A percentile compares a stretch with the other conserved stretches of the same genome.
phyloP scores from a whole-genome alignment of 2,888 invertebrate genomes.

The Monochamus alternatus region DNA sequence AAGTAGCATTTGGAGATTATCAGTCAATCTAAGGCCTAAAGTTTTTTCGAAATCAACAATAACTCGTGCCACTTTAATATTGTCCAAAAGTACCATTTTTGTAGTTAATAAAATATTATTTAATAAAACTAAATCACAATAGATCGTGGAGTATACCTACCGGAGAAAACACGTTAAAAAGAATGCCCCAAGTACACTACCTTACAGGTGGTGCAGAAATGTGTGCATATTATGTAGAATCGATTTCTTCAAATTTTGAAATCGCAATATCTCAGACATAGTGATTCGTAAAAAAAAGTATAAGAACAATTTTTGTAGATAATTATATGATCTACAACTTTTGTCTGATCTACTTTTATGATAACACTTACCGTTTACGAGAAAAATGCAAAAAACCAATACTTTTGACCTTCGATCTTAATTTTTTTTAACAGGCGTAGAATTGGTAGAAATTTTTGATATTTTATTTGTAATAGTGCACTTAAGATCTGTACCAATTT shows the following conservation, averaged over 20 bases:
- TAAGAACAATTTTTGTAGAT: too few relatives aligned
- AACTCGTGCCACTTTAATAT: too few relatives aligned
- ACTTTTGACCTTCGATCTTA: slow-evolving; percentile 6
- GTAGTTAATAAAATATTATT: too few relatives aligned
- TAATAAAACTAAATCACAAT: too few relatives aligned
- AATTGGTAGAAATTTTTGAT: background rate
- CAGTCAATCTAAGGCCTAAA: too few relatives aligned
- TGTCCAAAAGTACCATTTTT: too few relatives aligned
- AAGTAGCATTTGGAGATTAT: slow-evolving; percentile 29
- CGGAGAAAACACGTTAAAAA: background rate
- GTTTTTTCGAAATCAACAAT: too few relatives aligned
- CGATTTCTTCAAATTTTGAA: slow-evolving; percentile 6
- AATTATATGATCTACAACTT: too few relatives aligned
- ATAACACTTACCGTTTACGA: background rate
- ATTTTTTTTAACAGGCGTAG: slow-evolving; percentile 1
- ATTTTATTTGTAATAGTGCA: too few relatives aligned
- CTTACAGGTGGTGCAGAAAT: slow-evolving; percentile 54
- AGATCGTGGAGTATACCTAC: too few relatives aligned
- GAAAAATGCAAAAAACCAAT: slow-evolving; percentile 12
- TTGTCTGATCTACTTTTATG: background rate
- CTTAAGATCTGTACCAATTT: too few relatives aligned
- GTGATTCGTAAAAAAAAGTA: too few relatives aligned
- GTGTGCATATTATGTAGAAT: slow-evolving; percentile 34
- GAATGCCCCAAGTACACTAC: slow-evolving; percentile 51
- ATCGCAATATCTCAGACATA: background rate